Base-by-base conservation (phyloP, 2,797 vertebrate genomes). In the Pantherophis vulpinus region DNA sequence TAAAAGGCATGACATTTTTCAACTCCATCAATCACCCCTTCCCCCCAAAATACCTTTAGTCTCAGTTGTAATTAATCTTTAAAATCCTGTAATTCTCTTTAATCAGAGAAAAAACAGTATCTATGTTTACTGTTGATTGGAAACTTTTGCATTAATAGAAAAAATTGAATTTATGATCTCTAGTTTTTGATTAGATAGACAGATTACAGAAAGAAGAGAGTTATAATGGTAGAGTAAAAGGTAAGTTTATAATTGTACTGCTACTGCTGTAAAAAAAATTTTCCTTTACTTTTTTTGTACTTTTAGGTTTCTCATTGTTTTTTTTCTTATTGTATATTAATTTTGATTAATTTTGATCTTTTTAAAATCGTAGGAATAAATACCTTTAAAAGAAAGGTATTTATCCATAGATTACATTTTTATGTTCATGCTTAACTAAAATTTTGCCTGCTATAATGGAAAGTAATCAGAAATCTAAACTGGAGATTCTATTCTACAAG, bases 381-480 rank as follows among this genome's bases (percentile, higher is more conserved):
- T 42, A 12, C 66, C 14, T 70, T 32, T 70, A 90, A 86, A 63
- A 37, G 27, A 61, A 70, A 89, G 87, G 51, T 58, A 25, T 58
- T 86, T 47, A 11, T 13, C 11, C 11, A n/a, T 86, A 25, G 12
- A 59, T 63, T 90, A 89, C 89, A 60, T 51, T 54, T 54, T 37
- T 14, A 86, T 87, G 60, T 60, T 29, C 27, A 59, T 7, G n/a
- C 11, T 37, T 54, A 61, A 63, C 25, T 87, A 23, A 74, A 91
- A 37, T 74, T 59, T 70, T 54, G 42, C 55, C 59, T 88, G 83
- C 29, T 74, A 5, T 87, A 90, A 90, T 87, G 42, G 79, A 79
- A 93, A 87, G 89, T 54, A n/a, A 91, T 79, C 87, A 66, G 61
- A 58, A 91, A 63, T 9, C 37, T 74, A 54, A 88, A 79, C 89